Base-by-base conservation (phyloP, 2,888 invertebrate species). In the Helobdella robusta region DNA sequence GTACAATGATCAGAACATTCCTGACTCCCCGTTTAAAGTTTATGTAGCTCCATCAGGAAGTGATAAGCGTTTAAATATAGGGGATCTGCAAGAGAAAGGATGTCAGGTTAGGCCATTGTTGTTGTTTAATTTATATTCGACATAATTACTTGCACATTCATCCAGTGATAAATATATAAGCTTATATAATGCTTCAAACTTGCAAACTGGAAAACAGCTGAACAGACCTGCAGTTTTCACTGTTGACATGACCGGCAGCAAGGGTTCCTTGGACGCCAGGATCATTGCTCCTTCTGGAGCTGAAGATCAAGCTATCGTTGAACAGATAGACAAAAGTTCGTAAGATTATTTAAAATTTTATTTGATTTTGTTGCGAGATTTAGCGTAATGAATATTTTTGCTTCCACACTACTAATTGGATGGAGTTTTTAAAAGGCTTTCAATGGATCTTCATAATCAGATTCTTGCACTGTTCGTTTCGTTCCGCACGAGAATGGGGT, bases 1-100 rank as follows among this genome's bases (percentile, higher is more conserved):
- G 82, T 97, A 93, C 85, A 93, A 95, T 82, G 97, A 95, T 79
- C 89, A 91, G 77, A 95, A 95, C 83, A 93, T 98, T 80, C 95
- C 95, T 0, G 94, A 95, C 80, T 94, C 94, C 0, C 97, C 97
- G 1, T 95, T 91, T 85, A 92, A 90, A 68, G 78, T 95, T 46
- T 92, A 91, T 84, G 86, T 94, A 73, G 87, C 89, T 0, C 93
- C 93, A 28, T 87, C 89, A 73, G 94, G 93, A 15, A 93, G 93
- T 78, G 94, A 94, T 6, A 87, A 91, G 77, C 87, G 91, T 71
- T 84, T 94, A 56, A 76, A 76, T 32, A 74, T 79, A 0, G 74
- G 75, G 60, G 74, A 76, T 28, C 72, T 79, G 34, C 74, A 75
- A 65, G 78, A 78, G 69, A 73, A 75, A 65, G 78, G 78, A 50